A percentile compares a stretch with the other conserved stretches of the same genome.
phyloP scores from a whole-genome alignment of 2,888 invertebrate genomes.

The Stramonita haemastoma region DNA sequence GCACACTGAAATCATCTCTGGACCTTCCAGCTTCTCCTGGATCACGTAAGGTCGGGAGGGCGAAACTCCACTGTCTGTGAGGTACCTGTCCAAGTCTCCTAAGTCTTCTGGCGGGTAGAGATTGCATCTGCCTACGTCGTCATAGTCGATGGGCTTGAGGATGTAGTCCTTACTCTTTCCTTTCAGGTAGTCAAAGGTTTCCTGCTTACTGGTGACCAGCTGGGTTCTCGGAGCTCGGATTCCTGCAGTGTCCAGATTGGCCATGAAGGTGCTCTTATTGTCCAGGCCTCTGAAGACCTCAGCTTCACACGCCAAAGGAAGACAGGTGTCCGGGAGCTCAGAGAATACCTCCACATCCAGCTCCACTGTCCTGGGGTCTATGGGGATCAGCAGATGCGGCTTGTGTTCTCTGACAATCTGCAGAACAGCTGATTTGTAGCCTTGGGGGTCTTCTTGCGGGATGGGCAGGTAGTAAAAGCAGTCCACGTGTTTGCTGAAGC shows the following conservation, averaged over 20 bases:
- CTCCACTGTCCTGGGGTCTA: conserved; percentile 20
- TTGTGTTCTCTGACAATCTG: conserved; percentile 5
- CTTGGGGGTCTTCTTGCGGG: neutral
- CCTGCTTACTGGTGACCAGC: neutral
- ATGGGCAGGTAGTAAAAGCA: neutral
- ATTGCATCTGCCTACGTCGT: neutral
- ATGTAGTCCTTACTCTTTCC: conserved; percentile 13
- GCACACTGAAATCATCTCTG: conserved; percentile 6
- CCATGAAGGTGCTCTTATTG: conserved; percentile 27
- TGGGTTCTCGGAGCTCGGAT: neutral
- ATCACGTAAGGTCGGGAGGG: neutral
- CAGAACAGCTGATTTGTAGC: neutral
- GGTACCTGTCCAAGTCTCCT: neutral
- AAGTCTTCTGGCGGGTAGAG: neutral
- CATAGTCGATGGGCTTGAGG: conserved; percentile 5
- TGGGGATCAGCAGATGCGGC: conserved; percentile 1
- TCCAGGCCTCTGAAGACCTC: conserved; percentile 17
- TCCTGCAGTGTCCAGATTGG: neutral
- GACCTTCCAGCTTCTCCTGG: conserved; percentile 25
- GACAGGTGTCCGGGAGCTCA: neutral
- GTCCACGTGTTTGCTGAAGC: conserved; percentile 24
- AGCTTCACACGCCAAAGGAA: conserved; percentile 21
- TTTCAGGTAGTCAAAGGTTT: conserved; percentile 10
- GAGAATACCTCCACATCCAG: neutral
- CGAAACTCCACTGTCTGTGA: conserved; percentile 9